Percentiles rank a stretch among this genome's conserved stretches.
These are phyloP conservation scores for Pachyuromys duprasi DNA, from an alignment of 2,797 vertebrate genomes.

Conservation along the genomic window DNA sequence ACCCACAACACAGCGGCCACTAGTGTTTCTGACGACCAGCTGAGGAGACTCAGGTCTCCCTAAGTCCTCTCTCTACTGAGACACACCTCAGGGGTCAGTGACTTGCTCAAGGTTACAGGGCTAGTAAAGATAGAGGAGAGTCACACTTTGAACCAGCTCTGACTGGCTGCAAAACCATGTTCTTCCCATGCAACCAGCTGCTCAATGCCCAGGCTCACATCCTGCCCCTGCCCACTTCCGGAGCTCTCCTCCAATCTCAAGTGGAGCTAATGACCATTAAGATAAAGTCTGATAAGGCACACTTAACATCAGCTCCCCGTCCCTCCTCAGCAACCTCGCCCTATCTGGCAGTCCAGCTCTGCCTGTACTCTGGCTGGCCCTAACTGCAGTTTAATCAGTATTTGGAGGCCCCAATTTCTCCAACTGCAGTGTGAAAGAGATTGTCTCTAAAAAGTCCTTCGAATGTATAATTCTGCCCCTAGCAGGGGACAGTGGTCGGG, in stretches of 20 bases:
- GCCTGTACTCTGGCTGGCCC: not conserved
- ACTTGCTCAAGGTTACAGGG: conserved; percentile 57
- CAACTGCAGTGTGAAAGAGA: not conserved
- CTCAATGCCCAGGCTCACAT: conserved; percentile 18
- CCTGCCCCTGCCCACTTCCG: conserved; percentile 41
- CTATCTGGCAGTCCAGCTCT: not conserved
- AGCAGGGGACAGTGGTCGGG: not conserved
- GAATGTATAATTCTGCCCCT: not conserved
- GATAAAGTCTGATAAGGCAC: conserved; percentile 75
- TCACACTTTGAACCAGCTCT: conserved; percentile 18
- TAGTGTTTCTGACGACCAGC: not conserved
- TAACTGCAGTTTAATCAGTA: not conserved
- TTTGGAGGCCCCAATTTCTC: conserved; percentile 11
- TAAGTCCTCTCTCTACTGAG: not conserved
- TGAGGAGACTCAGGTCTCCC: not conserved
- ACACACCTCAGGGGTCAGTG: not conserved
- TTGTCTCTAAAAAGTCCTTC: not conserved
- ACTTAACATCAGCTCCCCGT: conserved; percentile 66
- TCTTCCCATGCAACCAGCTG: not conserved
- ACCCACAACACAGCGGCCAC: not conserved
- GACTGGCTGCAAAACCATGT: not conserved
- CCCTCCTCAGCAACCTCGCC: not conserved
- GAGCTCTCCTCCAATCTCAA: conserved; percentile 68
- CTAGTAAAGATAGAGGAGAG: not conserved
- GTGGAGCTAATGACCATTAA: conserved; percentile 74